Evolutionary conservation across 1,140 invertebrate genomes (phyloP).

Genomic region (Calliopsis andreniformis): DNA sequence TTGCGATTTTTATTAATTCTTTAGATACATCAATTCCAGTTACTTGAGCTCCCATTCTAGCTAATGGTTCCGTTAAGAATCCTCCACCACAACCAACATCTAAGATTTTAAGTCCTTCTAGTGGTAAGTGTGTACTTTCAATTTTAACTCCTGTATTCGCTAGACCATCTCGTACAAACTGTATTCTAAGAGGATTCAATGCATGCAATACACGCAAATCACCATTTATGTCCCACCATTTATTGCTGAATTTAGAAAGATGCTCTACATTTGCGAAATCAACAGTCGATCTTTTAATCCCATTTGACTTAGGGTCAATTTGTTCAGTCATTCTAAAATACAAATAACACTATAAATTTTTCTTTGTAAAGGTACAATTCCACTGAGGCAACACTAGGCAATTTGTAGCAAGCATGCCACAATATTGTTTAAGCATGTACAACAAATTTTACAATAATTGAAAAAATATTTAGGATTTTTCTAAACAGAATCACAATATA

Average conservation of each 20-base stretch:
- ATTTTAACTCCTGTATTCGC: constrained; percentile 78
- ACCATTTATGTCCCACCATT: constrained; percentile 85
- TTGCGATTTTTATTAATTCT: constrained; percentile 87
- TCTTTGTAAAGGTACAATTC: too few relatives aligned
- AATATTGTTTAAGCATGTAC: too few relatives aligned
- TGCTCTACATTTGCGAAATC: constrained; percentile 72
- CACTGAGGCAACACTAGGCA: too few relatives aligned
- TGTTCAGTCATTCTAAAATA: constrained; percentile 32
- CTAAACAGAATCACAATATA: too few relatives aligned
- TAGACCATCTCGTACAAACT: constrained; percentile 89
- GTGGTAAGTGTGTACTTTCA: constrained; percentile 78
- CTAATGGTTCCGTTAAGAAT: constrained; percentile 89
- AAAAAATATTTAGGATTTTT: too few relatives aligned
- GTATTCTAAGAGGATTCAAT: constrained; percentile 85
- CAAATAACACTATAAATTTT: background rate
- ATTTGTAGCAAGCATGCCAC: too few relatives aligned
- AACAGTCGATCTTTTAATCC: constrained; percentile 50
- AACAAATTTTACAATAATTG: too few relatives aligned
- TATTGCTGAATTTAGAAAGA: constrained; percentile 76
- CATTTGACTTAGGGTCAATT: background rate
- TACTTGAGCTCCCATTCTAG: constrained; percentile 89
- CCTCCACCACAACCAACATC: constrained; percentile 96
- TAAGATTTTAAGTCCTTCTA: constrained; percentile 86
- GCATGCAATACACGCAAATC: constrained; percentile 81
- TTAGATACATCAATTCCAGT: constrained; percentile 91